A percentile compares a stretch with the other conserved stretches of the same genome.
phyloP scores from a whole-genome alignment of 2,888 invertebrate species.

The Nephrotoma flavescens region DNA sequence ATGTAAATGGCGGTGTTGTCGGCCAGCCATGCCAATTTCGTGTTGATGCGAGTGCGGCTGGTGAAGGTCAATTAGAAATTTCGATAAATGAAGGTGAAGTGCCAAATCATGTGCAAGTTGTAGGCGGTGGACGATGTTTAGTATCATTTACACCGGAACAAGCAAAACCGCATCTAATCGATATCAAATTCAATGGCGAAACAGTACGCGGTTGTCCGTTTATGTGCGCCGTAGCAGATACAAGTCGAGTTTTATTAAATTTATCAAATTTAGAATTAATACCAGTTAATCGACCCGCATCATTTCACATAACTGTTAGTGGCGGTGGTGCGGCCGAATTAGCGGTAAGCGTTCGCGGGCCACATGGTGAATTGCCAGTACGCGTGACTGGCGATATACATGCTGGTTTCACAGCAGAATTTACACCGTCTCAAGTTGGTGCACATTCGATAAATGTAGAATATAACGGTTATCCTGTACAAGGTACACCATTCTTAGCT shows the following conservation, averaged over 20 bases:
- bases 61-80: slow-evolving; percentile 98
- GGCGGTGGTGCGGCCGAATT: slow-evolving; percentile 63
- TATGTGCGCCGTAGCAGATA: slow-evolving; percentile 69
- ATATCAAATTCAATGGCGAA: slow-evolving; percentile 92
- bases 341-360: slow-evolving; percentile 80
- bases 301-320: slow-evolving; percentile 64
- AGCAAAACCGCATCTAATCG: slow-evolving; percentile 81
- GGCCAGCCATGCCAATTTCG: slow-evolving; percentile 94
- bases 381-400: slow-evolving; percentile 79
- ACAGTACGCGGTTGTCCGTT: slow-evolving; percentile 85
- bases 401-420: slow-evolving; percentile 78
- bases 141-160: slow-evolving; percentile 90
- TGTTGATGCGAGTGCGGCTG: slow-evolving; percentile 97
- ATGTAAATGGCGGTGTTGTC: slow-evolving; percentile 84
- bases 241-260: slow-evolving; percentile 58
- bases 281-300: slow-evolving; percentile 66
- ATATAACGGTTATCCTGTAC: slow-evolving; percentile 78
- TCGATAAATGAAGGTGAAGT: slow-evolving; percentile 98
- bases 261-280: slow-evolving; percentile 66
- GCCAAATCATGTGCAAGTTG: slow-evolving; percentile 94
- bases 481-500: slow-evolving; percentile 77
- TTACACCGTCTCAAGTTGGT: slow-evolving; percentile 86
- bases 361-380: slow-evolving; percentile 71
- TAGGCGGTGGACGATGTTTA: slow-evolving; percentile 86
- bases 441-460: slow-evolving; percentile 82